These are phyloP conservation scores for Spodoptera littoralis DNA, from an alignment of 2,888 invertebrate genomes.

Conservation along the genomic window DNA sequence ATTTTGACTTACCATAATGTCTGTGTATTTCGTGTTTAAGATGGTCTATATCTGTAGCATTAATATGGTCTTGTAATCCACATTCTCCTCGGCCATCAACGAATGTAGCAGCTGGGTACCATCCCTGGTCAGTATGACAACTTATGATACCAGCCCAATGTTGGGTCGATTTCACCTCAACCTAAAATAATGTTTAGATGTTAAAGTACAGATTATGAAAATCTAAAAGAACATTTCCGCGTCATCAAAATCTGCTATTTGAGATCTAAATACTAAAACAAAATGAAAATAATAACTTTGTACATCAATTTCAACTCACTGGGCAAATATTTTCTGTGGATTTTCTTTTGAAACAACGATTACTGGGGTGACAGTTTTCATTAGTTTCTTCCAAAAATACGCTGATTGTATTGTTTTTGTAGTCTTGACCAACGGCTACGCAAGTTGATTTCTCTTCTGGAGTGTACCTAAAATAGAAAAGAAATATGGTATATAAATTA, in stretches of 20 bases:
- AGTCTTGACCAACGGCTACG: slow-evolving; percentile 89
- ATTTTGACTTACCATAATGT: slow-evolving; percentile 78
- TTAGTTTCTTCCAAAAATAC: slow-evolving; percentile 82
- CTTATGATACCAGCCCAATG: slow-evolving; percentile 91
- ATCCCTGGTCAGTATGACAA: slow-evolving; percentile 90
- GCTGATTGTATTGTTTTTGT: slow-evolving; percentile 84
- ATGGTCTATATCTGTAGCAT: slow-evolving; percentile 87
- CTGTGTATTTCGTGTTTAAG: slow-evolving; percentile 85
- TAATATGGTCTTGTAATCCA: slow-evolving; percentile 79
- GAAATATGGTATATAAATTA: too few species aligned
- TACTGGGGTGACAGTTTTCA: slow-evolving; percentile 85
- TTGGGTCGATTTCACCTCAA: slow-evolving; percentile 56
- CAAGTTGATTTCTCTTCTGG: slow-evolving; percentile 85
- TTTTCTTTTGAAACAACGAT: slow-evolving; percentile 87
- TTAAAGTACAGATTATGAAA: too few species aligned
- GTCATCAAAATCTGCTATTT: background rate
- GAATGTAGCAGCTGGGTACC: slow-evolving; percentile 93
- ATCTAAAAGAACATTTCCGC: too few species aligned
- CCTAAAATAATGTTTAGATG: slow-evolving; percentile 50
- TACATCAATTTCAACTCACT: slow-evolving; percentile 66
- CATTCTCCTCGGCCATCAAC: slow-evolving; percentile 89
- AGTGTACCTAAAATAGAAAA: slow-evolving; percentile 64
- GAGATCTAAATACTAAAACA: background rate
- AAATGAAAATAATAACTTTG: background rate
- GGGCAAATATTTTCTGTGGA: slow-evolving; percentile 72